These are phyloP conservation scores for Bradypodion ventrale DNA, from an alignment of 2,797 vertebrate genomes.

Conservation along the genomic window DNA sequence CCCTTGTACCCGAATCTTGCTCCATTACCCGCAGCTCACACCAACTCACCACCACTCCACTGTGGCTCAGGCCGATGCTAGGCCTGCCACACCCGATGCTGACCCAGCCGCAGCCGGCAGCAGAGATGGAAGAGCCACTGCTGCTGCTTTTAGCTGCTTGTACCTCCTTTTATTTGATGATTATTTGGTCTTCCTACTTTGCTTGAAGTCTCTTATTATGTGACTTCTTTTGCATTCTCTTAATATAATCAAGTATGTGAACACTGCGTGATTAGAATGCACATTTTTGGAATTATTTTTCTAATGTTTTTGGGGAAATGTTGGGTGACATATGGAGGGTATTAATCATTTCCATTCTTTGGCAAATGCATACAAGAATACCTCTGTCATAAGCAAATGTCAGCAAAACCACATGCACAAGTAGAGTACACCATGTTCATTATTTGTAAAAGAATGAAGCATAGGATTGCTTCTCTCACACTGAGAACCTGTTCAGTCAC, in stretches of 20 bases:
- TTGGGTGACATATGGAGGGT: neutral
- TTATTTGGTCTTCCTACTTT: too few relatives aligned
- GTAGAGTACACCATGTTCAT: neutral
- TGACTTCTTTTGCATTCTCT: neutral
- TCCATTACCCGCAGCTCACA: too few relatives aligned
- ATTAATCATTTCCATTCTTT: slow-evolving; percentile 11
- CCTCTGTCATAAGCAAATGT: slow-evolving; percentile 11
- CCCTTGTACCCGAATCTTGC: too few relatives aligned
- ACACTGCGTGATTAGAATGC: neutral
- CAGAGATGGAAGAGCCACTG: too few relatives aligned
- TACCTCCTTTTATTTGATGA: too few relatives aligned
- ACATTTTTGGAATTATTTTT: slow-evolving; percentile 2
- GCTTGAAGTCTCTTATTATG: too few relatives aligned
- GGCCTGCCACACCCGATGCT: too few relatives aligned
- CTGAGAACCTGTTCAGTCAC: slow-evolving; percentile 30
- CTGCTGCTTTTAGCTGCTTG: too few relatives aligned
- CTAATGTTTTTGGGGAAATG: neutral
- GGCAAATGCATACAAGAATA: slow-evolving; percentile 2
- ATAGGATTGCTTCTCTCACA: neutral
- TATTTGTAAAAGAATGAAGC: neutral
- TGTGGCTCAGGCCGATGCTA: too few relatives aligned
- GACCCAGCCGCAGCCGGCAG: too few relatives aligned
- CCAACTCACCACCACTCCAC: too few relatives aligned
- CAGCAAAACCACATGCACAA: neutral
- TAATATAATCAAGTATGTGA: neutral